Conservation (phyloP, 2,797 vertebrate species). For the Chelmon rostratus region DNA sequence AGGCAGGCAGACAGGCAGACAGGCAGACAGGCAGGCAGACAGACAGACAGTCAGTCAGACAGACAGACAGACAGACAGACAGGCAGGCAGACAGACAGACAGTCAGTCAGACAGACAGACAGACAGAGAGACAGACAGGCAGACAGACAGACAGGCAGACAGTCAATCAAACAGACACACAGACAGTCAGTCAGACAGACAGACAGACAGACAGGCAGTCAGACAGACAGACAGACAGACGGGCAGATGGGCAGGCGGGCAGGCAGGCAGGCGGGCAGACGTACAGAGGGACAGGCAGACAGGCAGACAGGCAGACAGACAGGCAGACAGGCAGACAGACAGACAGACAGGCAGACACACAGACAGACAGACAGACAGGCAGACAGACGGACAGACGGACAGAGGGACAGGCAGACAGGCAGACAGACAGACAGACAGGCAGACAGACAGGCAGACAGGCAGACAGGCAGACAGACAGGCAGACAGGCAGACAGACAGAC, state of each 20-base stretch:
- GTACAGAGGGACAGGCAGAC: not conserved
- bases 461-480: not conserved
- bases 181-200: not conserved
- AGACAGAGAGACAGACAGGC: not conserved
- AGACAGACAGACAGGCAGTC: not conserved
- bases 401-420: not conserved
- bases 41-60: no score
- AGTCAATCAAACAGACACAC: no score
- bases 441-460: not conserved
- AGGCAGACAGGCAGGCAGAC: not conserved
- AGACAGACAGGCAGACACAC: not conserved
- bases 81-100: not conserved
- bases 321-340: not conserved
- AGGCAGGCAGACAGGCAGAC: not conserved
- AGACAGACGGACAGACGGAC: no score
- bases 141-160: not conserved
- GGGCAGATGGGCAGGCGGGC: slow-evolving; percentile 72
- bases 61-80: not conserved
- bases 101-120: not conserved
- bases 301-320: not conserved
- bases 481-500: not conserved
- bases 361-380: not conserved
- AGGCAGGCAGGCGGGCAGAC: no score
- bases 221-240: not conserved
- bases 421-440: not conserved